These are phyloP conservation scores for Clarias platycephalus DNA, from an alignment of 2,797 vertebrate genomes.

Conservation along the genomic window DNA sequence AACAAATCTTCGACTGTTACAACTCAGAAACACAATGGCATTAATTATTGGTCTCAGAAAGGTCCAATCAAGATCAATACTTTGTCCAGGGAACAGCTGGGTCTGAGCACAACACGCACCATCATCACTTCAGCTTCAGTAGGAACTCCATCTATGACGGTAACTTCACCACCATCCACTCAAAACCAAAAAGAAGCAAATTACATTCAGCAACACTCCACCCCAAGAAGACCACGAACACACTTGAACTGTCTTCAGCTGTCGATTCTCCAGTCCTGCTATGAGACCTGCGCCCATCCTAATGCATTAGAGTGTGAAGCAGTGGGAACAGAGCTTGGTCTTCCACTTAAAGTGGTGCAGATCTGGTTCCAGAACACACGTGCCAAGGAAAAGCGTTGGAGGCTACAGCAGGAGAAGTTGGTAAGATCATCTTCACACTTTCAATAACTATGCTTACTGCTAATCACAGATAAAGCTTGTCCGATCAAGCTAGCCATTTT, in stretches of 20 bases:
- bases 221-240: conserved; percentile 85
- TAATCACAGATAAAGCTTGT: background rate
- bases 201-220: conserved; percentile 75
- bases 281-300: conserved; percentile 89
- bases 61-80: conserved; percentile 80
- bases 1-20: conserved; percentile 64
- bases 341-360: conserved; percentile 91
- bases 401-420: conserved; percentile 81
- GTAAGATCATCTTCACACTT: conserved; percentile 56
- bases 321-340: conserved; percentile 83
- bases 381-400: conserved; percentile 91
- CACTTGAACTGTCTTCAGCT: conserved; percentile 89
- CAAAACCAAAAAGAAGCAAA: conserved; percentile 73
- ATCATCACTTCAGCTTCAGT: conserved; percentile 71
- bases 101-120: conserved; percentile 75
- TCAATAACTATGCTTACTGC: background rate
- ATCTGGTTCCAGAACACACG: conserved; percentile 96
- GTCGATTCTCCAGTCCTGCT: conserved; percentile 90
- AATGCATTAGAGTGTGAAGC: conserved; percentile 90
- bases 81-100: conserved; percentile 82
- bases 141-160: conserved; percentile 47
- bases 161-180: conserved; percentile 46
- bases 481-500: background rate
- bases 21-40: conserved; percentile 76
- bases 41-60: conserved; percentile 77